Base-by-base conservation (phyloP, 2,888 invertebrate species). In the Sturmia bella region DNA sequence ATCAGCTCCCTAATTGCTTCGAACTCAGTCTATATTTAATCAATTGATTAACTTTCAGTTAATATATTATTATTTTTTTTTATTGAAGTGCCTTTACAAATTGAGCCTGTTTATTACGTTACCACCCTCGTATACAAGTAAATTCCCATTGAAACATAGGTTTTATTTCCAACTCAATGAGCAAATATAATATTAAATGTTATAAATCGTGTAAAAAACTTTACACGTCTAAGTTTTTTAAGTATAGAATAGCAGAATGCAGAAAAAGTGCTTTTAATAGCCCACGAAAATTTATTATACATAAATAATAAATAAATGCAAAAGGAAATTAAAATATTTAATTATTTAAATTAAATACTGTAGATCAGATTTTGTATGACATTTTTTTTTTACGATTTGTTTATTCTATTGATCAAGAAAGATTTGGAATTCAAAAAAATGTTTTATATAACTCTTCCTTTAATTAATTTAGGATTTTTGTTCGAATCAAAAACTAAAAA, bases 151-250 rank as follows among this genome's bases (percentile, higher is more conserved):
- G 56, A 80, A 72, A 69, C 68, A 69, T 57, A 54, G 52, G 54
- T 74, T 76, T 80, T 75, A 59, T 76, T 80, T 80, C 66, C 76
- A 80, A 61, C 61, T 72, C 80, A 76, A 72, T 80, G 66, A 72
- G 37, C 70, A 72, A 76, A 68, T 69, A 69, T 69, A 27, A 57
- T 69, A 64, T 68, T 59, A 39, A 66, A 66, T 72, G 54, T 54
- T 72, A 41, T 17, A 52, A 73, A 73, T 54, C 50, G 19, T 43
- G 3, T n/a, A 43, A 63, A 43, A 54, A 59, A 50, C 24, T 13
- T 27, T 48, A 57, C n/a, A n/a, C n/a, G n/a, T 48, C 43, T 43
- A 41, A 68, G n/a, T 27, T 41, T 39, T 56, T 45, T 21, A n/a
- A 57, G 41, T 21, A 39, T 7, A 15, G 3, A 17, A 41, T 43